phyloP scores from a whole-genome alignment of 2,113 vertebrate genomes.

The Panthera tigris region DNA sequence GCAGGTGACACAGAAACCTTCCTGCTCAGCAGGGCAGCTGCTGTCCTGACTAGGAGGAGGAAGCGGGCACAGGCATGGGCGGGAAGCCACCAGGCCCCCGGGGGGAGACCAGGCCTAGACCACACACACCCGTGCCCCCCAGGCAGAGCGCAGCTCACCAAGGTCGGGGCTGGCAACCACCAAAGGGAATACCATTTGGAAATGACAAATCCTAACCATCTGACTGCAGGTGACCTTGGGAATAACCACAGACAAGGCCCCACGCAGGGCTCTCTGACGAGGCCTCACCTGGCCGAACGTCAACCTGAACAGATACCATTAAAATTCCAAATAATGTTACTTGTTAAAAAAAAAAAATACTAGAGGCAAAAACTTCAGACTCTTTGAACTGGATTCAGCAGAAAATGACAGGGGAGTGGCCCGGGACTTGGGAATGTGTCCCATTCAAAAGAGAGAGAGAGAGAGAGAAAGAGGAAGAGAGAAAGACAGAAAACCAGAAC shows the following conservation, averaged over 20 bases:
- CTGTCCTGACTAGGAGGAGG: neutral
- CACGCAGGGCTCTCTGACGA: neutral
- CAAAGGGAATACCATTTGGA: neutral
- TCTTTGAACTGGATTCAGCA: neutral
- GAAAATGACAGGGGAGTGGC: neutral
- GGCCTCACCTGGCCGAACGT: neutral
- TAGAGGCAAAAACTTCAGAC: neutral
- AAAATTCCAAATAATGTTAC: neutral
- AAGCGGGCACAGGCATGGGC: too few relatives aligned
- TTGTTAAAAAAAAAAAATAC: neutral
- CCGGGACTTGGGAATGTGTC: neutral
- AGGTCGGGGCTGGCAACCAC: neutral
- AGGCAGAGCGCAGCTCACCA: neutral
- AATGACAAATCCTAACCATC: neutral
- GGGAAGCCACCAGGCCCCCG: neutral
- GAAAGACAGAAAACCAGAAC: neutral
- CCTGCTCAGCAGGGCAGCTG: neutral
- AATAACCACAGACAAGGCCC: neutral
- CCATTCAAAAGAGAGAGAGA: neutral
- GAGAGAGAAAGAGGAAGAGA: neutral
- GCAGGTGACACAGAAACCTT: neutral
- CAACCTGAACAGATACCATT: neutral
- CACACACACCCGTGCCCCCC: too few relatives aligned
- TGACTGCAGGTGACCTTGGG: neutral
- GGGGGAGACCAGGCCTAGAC: neutral